These are phyloP conservation scores for Alviniconcha marisindica DNA, from an alignment of 1,140 invertebrate species.

Conservation along the genomic window DNA sequence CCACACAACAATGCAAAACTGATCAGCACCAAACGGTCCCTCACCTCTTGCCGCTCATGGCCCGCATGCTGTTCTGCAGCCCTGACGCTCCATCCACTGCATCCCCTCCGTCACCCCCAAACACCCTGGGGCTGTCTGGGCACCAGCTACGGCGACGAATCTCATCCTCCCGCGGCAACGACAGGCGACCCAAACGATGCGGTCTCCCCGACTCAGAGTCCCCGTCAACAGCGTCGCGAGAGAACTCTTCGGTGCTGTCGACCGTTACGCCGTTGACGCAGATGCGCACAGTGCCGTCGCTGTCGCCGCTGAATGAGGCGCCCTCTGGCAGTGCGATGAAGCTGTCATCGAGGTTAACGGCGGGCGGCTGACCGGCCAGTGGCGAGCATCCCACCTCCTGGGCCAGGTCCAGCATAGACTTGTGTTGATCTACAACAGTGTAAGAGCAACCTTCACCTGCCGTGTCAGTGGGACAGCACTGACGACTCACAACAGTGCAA, in stretches of 20 bases:
- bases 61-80: conserved; percentile 23
- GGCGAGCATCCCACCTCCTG: conserved; percentile 44
- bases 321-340: conserved; percentile 27
- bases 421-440: conserved; percentile 61
- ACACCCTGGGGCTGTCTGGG: conserved; percentile 30
- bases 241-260: conserved; percentile 58
- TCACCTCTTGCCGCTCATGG: conserved; percentile 53
- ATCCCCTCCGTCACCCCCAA: conserved; percentile 25
- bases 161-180: conserved; percentile 27
- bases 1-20: too few species aligned
- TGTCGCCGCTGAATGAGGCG: conserved; percentile 2
- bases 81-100: not conserved
- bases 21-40: too few species aligned
- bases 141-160: conserved; percentile 62
- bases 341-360: conserved; percentile 19
- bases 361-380: conserved; percentile 16
- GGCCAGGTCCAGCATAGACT: conserved; percentile 68
- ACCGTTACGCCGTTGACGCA: conserved; percentile 70
- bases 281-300: conserved; percentile 56
- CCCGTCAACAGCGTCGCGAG: not conserved
- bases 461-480: too few species aligned
- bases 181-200: not conserved
- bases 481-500: too few species aligned
- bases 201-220: not conserved
- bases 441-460: not conserved